phyloP scores from a whole-genome alignment of 2,797 vertebrate species.

The Mastacembelus armatus region DNA sequence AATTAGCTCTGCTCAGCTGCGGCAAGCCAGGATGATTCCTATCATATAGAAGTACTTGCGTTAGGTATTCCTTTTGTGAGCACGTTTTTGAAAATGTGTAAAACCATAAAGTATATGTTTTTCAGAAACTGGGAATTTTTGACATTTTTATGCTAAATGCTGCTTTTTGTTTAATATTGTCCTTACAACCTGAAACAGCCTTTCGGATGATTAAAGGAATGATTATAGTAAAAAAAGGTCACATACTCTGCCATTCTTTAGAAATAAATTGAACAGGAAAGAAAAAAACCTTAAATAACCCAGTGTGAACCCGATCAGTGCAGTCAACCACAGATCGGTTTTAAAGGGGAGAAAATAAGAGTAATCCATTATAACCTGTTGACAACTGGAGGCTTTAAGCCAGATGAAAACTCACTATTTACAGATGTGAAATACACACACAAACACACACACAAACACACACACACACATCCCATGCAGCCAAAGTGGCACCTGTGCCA shows the following conservation, averaged over 20 bases:
- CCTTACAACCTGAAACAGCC: not conserved
- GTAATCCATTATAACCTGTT: conserved; percentile 6
- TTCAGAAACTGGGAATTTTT: conserved; percentile 18
- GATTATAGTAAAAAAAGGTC: not conserved
- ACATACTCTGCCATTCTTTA: not conserved
- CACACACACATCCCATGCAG: no score
- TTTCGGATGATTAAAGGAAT: not conserved
- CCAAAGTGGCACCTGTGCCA: no score
- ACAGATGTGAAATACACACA: no score
- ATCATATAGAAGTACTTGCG: conserved; percentile 26
- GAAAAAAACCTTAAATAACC: conserved; percentile 3
- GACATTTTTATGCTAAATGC: not conserved
- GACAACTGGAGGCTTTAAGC: conserved; percentile 6
- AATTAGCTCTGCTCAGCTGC: conserved; percentile 53
- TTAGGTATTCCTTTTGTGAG: conserved; percentile 16
- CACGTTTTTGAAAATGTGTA: not conserved
- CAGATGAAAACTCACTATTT: not conserved
- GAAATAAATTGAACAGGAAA: conserved; percentile 4
- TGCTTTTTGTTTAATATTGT: not conserved
- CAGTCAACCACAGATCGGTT: conserved; percentile 6
- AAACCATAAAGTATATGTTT: not conserved
- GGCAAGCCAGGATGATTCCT: conserved; percentile 10
- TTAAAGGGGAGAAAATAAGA: not conserved
- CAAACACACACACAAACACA: no score
- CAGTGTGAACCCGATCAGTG: not conserved